Evolutionary conservation across 2,113 vertebrate genomes (phyloP).

Genomic region (Cyprinodon variegatus): DNA sequence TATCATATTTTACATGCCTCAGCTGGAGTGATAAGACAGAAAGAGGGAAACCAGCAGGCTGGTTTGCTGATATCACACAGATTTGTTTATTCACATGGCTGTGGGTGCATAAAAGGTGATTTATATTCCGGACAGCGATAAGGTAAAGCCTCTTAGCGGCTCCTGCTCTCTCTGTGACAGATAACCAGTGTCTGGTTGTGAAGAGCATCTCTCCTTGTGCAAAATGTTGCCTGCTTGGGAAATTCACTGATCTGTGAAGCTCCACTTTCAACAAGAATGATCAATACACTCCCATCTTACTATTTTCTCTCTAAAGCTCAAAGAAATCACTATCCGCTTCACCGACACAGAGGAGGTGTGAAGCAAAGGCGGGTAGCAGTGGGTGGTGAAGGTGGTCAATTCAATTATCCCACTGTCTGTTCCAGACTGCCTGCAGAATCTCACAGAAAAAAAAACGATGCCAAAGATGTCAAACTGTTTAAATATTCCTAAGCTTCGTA

Average conservation of each 20-base stretch:
- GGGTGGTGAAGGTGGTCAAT: slow-evolving; percentile 65
- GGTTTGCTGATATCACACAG: slow-evolving; percentile 14
- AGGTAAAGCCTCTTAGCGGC: slow-evolving; percentile 59
- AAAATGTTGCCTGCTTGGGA: slow-evolving; percentile 58
- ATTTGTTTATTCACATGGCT: slow-evolving; percentile 53
- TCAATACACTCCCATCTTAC: slow-evolving; percentile 74
- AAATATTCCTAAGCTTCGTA: slow-evolving; percentile 12
- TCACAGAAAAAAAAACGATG: slow-evolving; percentile 1
- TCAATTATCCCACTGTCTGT: slow-evolving; percentile 69
- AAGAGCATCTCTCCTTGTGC: slow-evolving; percentile 33
- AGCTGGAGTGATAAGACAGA: slow-evolving; percentile 16
- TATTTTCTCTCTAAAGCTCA: slow-evolving; percentile 63
- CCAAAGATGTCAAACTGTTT: slow-evolving; percentile 11
- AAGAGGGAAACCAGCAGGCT: slow-evolving; percentile 8
- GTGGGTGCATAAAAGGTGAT: slow-evolving; percentile 43
- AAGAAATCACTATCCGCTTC: slow-evolving; percentile 61
- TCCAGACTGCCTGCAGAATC: slow-evolving; percentile 26
- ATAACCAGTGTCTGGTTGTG: slow-evolving; percentile 59
- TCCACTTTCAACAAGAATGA: slow-evolving; percentile 57
- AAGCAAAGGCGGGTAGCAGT: slow-evolving; percentile 45
- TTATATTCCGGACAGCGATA: slow-evolving; percentile 67
- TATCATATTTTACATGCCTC: slow-evolving; percentile 29
- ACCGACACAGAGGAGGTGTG: slow-evolving; percentile 51
- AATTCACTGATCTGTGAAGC: slow-evolving; percentile 66
- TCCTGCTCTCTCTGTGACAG: slow-evolving; percentile 30